These are phyloP conservation scores for Cerceris ruficornis DNA, from an alignment of 2,888 invertebrate genomes.

Conservation along the genomic window DNA sequence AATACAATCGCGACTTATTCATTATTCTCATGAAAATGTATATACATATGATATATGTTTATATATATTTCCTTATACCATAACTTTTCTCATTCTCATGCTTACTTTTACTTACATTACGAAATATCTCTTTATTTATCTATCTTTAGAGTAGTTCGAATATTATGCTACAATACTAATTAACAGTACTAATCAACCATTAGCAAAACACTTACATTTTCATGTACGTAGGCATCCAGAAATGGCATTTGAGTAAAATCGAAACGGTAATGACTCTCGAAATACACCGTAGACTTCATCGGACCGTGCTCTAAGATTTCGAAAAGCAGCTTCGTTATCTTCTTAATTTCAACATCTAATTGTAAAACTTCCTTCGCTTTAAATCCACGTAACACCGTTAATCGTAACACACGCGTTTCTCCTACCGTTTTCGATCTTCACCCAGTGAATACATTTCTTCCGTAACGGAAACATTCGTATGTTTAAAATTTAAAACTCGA, in stretches of 20 bases:
- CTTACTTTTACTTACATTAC: neutral
- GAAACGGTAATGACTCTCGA: neutral
- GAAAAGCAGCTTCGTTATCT: neutral
- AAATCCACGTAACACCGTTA: neutral
- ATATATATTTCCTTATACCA: neutral
- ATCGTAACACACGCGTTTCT: too few relatives aligned
- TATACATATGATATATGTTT: neutral
- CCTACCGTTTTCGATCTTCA: too few relatives aligned
- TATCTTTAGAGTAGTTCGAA: neutral
- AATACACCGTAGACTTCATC: neutral
- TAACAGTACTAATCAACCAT: neutral
- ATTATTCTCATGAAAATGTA: too few relatives aligned
- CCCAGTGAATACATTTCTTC: neutral
- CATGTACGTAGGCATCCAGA: neutral
- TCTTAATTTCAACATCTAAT: too few relatives aligned
- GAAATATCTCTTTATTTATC: neutral
- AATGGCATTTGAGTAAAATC: neutral
- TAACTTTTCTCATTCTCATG: neutral
- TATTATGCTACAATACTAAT: too few relatives aligned
- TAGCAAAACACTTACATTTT: neutral
- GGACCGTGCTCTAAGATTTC: neutral
- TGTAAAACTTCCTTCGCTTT: neutral
- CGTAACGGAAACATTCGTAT: neutral
- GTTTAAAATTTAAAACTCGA: neutral
- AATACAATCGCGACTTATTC: too few relatives aligned